phyloP scores from a whole-genome alignment of 2,888 invertebrate species.

The Lamellibrachia columna region DNA sequence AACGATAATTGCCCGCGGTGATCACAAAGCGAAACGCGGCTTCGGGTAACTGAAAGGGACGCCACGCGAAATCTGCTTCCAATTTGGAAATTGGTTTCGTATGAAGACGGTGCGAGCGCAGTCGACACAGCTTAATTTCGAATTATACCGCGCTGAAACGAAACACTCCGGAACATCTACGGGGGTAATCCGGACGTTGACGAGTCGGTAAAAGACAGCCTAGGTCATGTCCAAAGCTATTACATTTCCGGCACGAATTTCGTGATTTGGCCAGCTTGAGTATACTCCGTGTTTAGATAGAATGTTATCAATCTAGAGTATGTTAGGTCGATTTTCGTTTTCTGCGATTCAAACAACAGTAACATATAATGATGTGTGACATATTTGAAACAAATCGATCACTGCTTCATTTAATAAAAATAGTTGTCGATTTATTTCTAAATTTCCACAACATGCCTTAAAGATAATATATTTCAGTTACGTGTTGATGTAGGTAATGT shows the following conservation, averaged over 20 bases:
- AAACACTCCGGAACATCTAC: neutral
- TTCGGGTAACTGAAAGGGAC: conserved; percentile 4
- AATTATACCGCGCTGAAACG: neutral
- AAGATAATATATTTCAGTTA: no score
- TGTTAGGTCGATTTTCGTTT: neutral
- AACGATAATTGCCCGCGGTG: conserved; percentile 9
- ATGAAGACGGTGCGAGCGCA: neutral
- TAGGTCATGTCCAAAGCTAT: neutral
- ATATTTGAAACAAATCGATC: no score
- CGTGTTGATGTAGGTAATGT: neutral
- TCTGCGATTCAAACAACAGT: neutral
- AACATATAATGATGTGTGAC: no score
- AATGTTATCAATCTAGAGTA: neutral
- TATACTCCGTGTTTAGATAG: neutral
- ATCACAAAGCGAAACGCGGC: neutral
- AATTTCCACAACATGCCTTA: no score
- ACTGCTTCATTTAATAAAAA: no score
- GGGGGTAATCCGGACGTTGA: neutral
- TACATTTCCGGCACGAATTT: neutral
- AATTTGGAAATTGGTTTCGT: conserved; percentile 16
- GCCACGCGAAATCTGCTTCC: conserved; percentile 6
- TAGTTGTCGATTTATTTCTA: no score
- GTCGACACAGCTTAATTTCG: neutral
- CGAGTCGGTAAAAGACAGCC: neutral
- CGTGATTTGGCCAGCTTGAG: neutral